These are phyloP conservation scores for Rallus limicola DNA, from an alignment of 2,113 vertebrate genomes.

Conservation along the genomic window DNA sequence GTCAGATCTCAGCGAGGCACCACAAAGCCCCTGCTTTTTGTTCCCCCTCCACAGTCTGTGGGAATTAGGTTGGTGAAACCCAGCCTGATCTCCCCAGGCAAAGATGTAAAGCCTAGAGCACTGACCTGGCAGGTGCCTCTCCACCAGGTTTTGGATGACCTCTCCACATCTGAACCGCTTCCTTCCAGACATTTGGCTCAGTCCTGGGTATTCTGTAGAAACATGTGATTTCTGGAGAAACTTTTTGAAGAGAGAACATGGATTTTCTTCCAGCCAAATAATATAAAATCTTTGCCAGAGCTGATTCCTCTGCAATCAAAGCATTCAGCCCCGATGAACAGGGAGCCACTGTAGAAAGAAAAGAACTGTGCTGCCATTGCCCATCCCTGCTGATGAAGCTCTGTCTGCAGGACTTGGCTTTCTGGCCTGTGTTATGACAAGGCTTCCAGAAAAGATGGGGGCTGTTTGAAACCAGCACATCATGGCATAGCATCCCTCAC, in stretches of 20 bases:
- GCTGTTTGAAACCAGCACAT: neutral
- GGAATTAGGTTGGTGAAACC: neutral
- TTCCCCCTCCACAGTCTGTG: neutral
- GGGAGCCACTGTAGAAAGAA: neutral
- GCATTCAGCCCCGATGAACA: neutral
- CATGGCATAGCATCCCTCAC: neutral
- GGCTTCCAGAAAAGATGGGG: neutral
- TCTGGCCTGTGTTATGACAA: neutral
- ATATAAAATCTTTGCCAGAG: neutral
- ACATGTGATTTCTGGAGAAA: neutral
- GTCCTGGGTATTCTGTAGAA: neutral
- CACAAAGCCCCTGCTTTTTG: neutral
- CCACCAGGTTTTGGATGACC: neutral
- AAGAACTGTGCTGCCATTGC: neutral
- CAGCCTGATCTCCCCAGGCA: neutral
- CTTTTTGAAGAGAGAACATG: neutral
- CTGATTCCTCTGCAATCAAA: neutral
- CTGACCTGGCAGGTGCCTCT: neutral
- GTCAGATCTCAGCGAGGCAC: neutral
- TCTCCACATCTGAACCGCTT: neutral
- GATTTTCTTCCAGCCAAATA: conserved; percentile 15
- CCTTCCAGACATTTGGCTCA: neutral
- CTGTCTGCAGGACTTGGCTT: neutral
- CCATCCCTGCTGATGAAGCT: neutral
- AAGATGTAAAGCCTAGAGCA: neutral